Conservation (phyloP, 2,888 invertebrate species). For the Dasypolia templi region DNA sequence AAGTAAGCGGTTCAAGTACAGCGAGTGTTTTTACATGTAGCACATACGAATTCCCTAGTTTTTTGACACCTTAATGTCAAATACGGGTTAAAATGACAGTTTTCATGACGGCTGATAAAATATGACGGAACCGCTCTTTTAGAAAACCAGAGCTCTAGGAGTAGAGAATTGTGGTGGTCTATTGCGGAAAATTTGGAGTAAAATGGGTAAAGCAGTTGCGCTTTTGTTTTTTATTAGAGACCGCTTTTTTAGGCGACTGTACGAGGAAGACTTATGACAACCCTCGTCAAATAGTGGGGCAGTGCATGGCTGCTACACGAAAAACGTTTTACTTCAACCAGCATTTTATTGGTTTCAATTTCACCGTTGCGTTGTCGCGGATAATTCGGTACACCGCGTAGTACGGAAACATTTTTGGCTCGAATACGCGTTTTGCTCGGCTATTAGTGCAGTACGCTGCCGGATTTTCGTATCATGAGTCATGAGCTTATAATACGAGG, state of each 20-base stretch:
- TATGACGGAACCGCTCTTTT: not conserved
- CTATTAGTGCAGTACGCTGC: constrained; percentile 74
- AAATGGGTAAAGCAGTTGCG: not conserved
- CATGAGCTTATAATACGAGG: constrained; percentile 71
- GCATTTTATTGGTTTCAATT: constrained; percentile 90
- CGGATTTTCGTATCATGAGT: constrained; percentile 76
- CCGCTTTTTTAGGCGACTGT: constrained; percentile 20
- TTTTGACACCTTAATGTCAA: not conserved
- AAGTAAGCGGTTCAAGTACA: not conserved
- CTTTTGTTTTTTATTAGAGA: not conserved
- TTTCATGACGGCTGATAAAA: not conserved
- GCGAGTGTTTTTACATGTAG: too few relatives aligned
- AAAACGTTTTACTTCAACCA: constrained; percentile 86
- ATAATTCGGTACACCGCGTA: constrained; percentile 71
- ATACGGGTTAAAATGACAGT: not conserved
- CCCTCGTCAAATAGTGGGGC: constrained; percentile 82
- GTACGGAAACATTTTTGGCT: constrained; percentile 70
- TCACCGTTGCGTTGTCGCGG: constrained; percentile 83
- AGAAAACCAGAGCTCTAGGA: not conserved
- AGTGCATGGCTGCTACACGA: constrained; percentile 77
- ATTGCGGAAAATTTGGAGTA: not conserved
- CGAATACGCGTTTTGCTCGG: constrained; percentile 52
- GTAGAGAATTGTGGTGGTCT: not conserved
- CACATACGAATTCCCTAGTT: not conserved
- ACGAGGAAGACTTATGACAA: constrained; percentile 89